Evolutionary conservation across 1,140 invertebrate genomes (phyloP).

Genomic region (Argopecten irradians): DNA sequence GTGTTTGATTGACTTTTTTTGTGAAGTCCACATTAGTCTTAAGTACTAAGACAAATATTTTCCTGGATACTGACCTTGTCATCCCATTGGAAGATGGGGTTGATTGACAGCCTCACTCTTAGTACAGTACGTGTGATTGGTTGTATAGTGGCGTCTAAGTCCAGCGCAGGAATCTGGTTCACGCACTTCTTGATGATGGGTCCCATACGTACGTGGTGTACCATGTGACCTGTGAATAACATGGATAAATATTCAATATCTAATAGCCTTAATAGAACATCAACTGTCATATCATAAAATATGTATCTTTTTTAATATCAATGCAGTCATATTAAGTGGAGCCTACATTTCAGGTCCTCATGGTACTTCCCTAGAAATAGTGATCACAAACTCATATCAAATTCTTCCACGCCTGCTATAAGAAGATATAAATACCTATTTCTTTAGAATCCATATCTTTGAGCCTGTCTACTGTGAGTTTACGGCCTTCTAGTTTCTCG

Average conservation of each 20-base stretch:
- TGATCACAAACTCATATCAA: too few relatives aligned
- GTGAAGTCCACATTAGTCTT: too few relatives aligned
- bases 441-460: conserved; percentile 92
- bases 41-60: neutral
- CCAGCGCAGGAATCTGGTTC: conserved; percentile 88
- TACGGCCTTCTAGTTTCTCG: conserved; percentile 87
- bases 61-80: conserved; percentile 65
- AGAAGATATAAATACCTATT: conserved; percentile 81
- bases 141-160: conserved; percentile 90
- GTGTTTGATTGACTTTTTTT: too few relatives aligned
- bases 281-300: too few relatives aligned
- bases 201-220: conserved; percentile 88
- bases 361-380: too few relatives aligned
- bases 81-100: conserved; percentile 85
- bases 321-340: too few relatives aligned
- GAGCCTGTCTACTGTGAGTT: conserved; percentile 86
- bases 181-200: conserved; percentile 89
- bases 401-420: too few relatives aligned
- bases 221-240: conserved; percentile 81
- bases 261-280: too few relatives aligned
- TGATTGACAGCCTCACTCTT: conserved; percentile 89
- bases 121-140: conserved; percentile 96
- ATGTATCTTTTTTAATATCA: too few relatives aligned
- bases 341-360: too few relatives aligned
- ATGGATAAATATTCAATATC: neutral